A percentile compares a stretch with the other conserved stretches of the same genome.
Conservation (phyloP, 1,140 invertebrate genomes). For the fruit fly (Drosophila melanogaster) region Release_6_plus_ISO1_MT NC_004354.4:20818501-20819000, state of each 20-base stretch:
- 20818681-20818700: too few relatives aligned
- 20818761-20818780: constrained; percentile 47
- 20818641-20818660: background rate
- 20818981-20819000: constrained; percentile 6
- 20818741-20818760: constrained; percentile 63
- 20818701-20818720: background rate
- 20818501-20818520: background rate
- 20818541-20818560: constrained; percentile 52
- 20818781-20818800: constrained; percentile 56
- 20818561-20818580: constrained; percentile 49
- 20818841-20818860: background rate
- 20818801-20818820: constrained; percentile 61
- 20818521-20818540: constrained; percentile 33
- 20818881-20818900: constrained; percentile 23
- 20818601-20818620: constrained; percentile 48
- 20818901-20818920: constrained; percentile 6
- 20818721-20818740: constrained; percentile 29
- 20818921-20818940: constrained; percentile 1
- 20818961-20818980: constrained; percentile 1
- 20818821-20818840: constrained; percentile 19
- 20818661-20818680: background rate
- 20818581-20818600: constrained; percentile 72
- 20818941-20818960: constrained; percentile 7
- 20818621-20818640: constrained; percentile 10
- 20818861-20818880: constrained; percentile 17